Evolutionary conservation across 2,888 invertebrate species (phyloP), one percentile per base, ranked within the genome.

Genomic region (Dorcus parallelipipedus): DNA sequence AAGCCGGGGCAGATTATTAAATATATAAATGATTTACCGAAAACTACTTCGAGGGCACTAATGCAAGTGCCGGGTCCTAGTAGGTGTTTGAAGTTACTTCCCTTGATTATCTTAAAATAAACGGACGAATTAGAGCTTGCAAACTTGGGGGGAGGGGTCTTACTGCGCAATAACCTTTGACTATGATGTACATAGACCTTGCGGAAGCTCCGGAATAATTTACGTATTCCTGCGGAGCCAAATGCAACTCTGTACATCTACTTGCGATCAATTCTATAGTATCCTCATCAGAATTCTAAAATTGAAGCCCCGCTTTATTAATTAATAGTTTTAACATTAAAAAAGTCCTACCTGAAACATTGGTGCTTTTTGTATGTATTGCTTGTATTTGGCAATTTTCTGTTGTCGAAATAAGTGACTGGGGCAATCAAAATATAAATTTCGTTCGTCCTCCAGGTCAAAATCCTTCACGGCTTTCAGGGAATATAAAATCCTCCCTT

Each of bases 121-220:
- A 23, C 7, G 4, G 50, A 2, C 2, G 39, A 23, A 17, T 40
- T 50, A 33, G 6, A 33, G 26, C 26, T 42, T n/a, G 10, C 20
- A n/a, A 7, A 10, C 2, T 20, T 45, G 9, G 50, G 14, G 14
- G 38, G 39, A 9, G n/a, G 23, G 17, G 9, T 40, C 52, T 41
- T 59, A 59, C 59, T 26, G 23, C n/a, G 10, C 59, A 59, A 9
- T 40, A 52, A 23, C 59, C 59, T 20, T 56, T 52, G 9, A 55
- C 9, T 33, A 59, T 51, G 23, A 55, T 38, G n/a, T 59, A 59
- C 9, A 52, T 49, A 41, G 55, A 55, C 33, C n/a, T 33, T 7
- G 51, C 38, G 17, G 17, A 17, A 33, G 55, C 50, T 9, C 59
- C 55, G 3, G 59, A 55, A 38, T 59, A 59, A 2, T 49, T 42